These are phyloP conservation scores for Salpingus planirostris DNA, from an alignment of 2,888 invertebrate genomes.

Conservation along the genomic window DNA sequence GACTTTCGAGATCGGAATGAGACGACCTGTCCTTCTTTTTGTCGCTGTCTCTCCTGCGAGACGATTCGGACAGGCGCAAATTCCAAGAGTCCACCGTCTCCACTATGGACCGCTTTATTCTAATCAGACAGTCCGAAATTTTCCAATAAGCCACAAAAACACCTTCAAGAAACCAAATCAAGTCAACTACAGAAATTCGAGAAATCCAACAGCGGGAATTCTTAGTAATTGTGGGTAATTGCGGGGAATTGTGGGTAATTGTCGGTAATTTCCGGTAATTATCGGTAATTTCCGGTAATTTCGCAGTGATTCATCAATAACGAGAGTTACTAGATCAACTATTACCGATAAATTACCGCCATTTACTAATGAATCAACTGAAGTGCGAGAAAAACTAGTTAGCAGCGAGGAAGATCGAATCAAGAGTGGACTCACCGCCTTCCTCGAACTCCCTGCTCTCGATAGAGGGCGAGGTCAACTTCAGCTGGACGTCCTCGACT, in stretches of 20 bases:
- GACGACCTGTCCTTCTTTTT: conserved; percentile 26
- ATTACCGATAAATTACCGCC: no score
- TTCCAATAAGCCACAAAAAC: conserved; percentile 40
- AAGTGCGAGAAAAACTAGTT: not conserved
- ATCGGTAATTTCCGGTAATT: no score
- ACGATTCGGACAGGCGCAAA: conserved; percentile 42
- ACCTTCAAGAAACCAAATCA: conserved; percentile 27
- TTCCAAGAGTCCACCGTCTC: conserved; percentile 70
- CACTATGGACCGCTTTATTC: conserved; percentile 57
- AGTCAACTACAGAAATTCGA: no score
- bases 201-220: no score
- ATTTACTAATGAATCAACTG: no score
- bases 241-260: no score
- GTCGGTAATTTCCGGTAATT: no score
- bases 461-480: conserved; percentile 57
- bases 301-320: no score
- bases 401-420: no score
- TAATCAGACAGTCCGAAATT: conserved; percentile 53
- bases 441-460: conserved; percentile 43
- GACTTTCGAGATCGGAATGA: conserved; percentile 27
- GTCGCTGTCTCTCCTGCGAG: conserved; percentile 33
- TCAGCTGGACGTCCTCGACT: conserved; percentile 72
- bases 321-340: no score
- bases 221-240: no score
- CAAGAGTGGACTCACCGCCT: conserved; percentile 25